Evolutionary conservation across 1,140 invertebrate genomes (phyloP).

Genomic region (Ctenoplectra terminalis): DNA sequence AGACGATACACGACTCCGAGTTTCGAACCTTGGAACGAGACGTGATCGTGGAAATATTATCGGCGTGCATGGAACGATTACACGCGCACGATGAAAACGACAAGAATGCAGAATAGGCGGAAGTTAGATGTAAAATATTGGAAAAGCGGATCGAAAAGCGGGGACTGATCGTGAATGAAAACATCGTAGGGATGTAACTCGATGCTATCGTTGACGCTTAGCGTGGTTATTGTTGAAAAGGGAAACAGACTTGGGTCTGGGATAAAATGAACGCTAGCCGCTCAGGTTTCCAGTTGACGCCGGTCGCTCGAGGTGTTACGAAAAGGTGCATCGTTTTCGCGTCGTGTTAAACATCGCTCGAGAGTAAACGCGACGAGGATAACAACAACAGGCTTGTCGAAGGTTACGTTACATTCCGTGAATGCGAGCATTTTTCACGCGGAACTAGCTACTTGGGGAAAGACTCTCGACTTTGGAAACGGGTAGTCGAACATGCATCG

Average conservation of each 20-base stretch:
- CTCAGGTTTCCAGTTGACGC: neutral
- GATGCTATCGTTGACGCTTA: no score
- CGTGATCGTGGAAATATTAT: no score
- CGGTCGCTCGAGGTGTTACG: neutral
- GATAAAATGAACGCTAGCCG: neutral
- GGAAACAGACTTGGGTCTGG: neutral
- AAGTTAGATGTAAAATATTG: no score
- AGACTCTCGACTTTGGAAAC: neutral
- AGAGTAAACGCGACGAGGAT: neutral
- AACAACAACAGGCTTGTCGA: neutral
- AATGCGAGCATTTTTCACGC: neutral
- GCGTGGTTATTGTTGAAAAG: no score
- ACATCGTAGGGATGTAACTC: no score
- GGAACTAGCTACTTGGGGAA: neutral
- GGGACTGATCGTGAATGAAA: no score
- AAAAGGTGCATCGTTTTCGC: slow-evolving; percentile 1
- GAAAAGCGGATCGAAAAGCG: neutral
- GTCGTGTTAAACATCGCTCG: neutral
- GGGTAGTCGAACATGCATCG: neutral
- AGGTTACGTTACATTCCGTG: neutral
- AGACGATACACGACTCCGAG: neutral
- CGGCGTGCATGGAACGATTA: no score
- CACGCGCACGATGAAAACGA: no score
- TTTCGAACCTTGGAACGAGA: neutral
- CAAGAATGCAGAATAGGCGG: no score